These are phyloP conservation scores for Hyposmocoma kahamanoa DNA, from an alignment of 1,140 invertebrate genomes.

Conservation along the genomic window DNA sequence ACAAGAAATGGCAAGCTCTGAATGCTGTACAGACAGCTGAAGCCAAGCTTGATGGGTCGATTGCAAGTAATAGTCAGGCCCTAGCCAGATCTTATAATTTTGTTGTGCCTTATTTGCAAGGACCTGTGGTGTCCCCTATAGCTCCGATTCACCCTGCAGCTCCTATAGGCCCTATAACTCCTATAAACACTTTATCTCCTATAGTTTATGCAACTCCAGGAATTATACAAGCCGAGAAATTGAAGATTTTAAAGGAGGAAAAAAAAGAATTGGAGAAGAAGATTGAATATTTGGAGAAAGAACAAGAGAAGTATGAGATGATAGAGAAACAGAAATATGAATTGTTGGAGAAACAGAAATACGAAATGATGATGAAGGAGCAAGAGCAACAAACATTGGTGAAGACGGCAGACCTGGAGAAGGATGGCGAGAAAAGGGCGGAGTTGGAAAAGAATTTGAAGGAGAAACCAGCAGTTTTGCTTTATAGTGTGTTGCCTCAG, in stretches of 20 bases:
- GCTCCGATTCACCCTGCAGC: slow-evolving; percentile 13
- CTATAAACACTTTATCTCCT: slow-evolving; percentile 1
- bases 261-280: neutral
- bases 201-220: slow-evolving; percentile 13
- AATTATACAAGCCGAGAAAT: slow-evolving; percentile 10
- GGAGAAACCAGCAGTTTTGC: slow-evolving; percentile 9
- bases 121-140: neutral
- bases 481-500: no score
- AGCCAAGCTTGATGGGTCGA: slow-evolving; percentile 29
- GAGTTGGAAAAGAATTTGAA: slow-evolving; percentile 7
- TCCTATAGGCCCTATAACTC: neutral
- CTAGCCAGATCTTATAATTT: slow-evolving; percentile 14
- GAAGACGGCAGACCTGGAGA: slow-evolving; percentile 22
- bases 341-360: neutral
- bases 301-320: slow-evolving; percentile 1
- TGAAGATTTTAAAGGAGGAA: neutral
- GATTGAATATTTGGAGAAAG: slow-evolving; percentile 6
- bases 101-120: neutral
- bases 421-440: slow-evolving; percentile 12
- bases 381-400: slow-evolving; percentile 7
- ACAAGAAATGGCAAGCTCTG: slow-evolving; percentile 46
- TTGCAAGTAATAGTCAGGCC: slow-evolving; percentile 24
- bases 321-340: neutral
- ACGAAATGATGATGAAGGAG: slow-evolving; percentile 5
- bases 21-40: slow-evolving; percentile 35